Conservation (phyloP, 2,888 invertebrate genomes). For the Meta bourneti region DNA sequence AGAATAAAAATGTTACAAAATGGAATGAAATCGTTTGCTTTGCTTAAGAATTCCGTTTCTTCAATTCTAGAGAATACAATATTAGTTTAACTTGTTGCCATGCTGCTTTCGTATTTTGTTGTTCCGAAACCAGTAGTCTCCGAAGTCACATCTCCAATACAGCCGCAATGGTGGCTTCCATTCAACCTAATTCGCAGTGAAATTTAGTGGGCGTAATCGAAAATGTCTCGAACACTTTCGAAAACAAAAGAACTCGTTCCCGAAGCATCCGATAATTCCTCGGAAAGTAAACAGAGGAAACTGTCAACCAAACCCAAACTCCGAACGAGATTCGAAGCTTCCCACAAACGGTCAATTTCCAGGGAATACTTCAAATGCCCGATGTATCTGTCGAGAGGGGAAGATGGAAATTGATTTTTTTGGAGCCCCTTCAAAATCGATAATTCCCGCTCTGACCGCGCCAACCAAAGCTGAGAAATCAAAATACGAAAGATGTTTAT, state of each 20-base stretch:
- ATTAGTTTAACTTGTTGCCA: no score
- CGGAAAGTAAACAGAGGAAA: not conserved
- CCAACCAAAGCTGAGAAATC: conserved; percentile 43
- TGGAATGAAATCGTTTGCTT: no score
- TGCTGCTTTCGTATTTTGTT: no score
- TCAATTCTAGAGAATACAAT: no score
- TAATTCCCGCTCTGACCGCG: conserved; percentile 16
- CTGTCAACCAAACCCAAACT: not conserved
- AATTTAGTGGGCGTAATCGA: not conserved
- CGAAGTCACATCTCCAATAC: no score
- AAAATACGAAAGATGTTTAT: conserved; percentile 64
- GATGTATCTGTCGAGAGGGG: not conserved
- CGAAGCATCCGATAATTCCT: not conserved
- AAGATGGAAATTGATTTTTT: conserved; percentile 8
- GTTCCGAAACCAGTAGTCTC: no score
- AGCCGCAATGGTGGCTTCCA: not conserved
- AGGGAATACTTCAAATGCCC: not conserved
- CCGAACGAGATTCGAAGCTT: not conserved
- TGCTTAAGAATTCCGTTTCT: no score
- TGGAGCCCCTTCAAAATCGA: conserved; percentile 14
- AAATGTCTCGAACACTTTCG: not conserved
- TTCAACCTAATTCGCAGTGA: not conserved
- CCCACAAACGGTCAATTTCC: not conserved
- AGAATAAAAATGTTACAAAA: no score
- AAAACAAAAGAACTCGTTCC: not conserved